Evolutionary conservation across 2,113 vertebrate species (phyloP).

Genomic region (Opisthocomus hoazin): DNA sequence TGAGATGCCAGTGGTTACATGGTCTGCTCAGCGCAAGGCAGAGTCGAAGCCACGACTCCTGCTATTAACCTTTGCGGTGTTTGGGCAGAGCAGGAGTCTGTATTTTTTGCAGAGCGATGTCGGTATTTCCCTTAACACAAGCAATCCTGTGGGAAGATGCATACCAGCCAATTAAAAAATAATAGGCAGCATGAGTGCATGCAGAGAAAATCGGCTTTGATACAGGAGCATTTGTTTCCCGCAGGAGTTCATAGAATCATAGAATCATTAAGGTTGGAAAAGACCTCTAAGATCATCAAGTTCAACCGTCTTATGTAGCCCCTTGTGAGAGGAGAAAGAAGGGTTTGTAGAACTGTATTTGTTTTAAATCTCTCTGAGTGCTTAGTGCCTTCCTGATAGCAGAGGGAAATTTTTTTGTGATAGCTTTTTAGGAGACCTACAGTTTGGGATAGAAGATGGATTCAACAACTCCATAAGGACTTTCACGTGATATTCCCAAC

Average conservation of each 20-base stretch:
- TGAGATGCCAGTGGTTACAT: background rate
- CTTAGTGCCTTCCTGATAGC: background rate
- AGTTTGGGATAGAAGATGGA: background rate
- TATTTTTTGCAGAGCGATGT: background rate
- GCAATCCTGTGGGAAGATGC: background rate
- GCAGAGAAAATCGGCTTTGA: background rate
- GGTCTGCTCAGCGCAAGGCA: background rate
- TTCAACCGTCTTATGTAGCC: no score
- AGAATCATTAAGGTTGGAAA: no score
- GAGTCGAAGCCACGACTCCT: background rate
- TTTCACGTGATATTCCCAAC: background rate
- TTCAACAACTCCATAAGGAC: background rate
- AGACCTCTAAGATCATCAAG: no score
- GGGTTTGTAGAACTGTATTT: background rate
- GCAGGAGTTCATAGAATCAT: no score
- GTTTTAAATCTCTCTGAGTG: background rate
- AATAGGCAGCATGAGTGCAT: background rate
- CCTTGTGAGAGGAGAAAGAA: background rate
- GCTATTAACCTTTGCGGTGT: rapidly evolving
- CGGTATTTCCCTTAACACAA: background rate
- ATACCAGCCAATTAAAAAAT: background rate
- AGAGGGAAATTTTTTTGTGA: background rate
- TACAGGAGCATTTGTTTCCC: background rate
- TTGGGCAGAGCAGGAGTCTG: background rate
- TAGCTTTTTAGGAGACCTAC: background rate